phyloP scores from a whole-genome alignment of 1,140 invertebrate genomes.

The Drosophila auraria region DNA sequence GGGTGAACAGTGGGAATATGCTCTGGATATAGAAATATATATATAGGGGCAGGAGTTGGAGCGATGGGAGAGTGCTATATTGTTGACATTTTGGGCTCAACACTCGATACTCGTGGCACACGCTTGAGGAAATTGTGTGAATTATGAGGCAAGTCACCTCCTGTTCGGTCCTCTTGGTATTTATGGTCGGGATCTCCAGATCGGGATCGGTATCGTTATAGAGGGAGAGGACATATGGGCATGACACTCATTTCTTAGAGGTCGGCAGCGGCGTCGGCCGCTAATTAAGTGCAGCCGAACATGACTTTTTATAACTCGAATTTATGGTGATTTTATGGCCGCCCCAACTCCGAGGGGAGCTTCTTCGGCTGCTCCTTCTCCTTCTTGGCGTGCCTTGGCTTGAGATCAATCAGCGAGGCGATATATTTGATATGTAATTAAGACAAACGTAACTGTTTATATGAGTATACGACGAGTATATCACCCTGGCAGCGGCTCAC shows the following conservation, averaged over 20 bases:
- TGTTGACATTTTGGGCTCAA: conserved; percentile 75
- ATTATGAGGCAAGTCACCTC: conserved; percentile 48
- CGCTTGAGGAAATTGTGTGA: conserved; percentile 73
- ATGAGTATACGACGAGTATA: background rate
- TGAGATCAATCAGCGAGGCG: conserved; percentile 70
- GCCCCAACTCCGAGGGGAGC: conserved; percentile 35
- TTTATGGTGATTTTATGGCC: conserved; percentile 79
- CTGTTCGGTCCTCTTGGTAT: conserved; percentile 13
- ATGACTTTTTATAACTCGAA: conserved; percentile 83
- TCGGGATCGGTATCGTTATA: conserved; percentile 5
- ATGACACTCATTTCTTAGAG: conserved; percentile 63
- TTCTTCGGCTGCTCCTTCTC: background rate
- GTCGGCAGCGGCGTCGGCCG: conserved; percentile 44
- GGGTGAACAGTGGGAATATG: conserved; percentile 22
- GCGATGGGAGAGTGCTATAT: conserved; percentile 49
- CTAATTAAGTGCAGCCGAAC: conserved; percentile 82
- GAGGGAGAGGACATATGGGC: conserved; percentile 49
- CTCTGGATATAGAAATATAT: conserved; percentile 24
- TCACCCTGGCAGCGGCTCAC: conserved; percentile 19
- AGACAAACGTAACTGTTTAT: conserved; percentile 65
- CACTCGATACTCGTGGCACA: conserved; percentile 53
- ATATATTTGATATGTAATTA: conserved; percentile 84
- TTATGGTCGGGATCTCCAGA: conserved; percentile 6
- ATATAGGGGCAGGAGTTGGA: background rate
- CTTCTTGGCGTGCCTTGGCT: background rate